Base-by-base conservation (phyloP, 1,140 invertebrate genomes). In the Uloborus diversus region DNA sequence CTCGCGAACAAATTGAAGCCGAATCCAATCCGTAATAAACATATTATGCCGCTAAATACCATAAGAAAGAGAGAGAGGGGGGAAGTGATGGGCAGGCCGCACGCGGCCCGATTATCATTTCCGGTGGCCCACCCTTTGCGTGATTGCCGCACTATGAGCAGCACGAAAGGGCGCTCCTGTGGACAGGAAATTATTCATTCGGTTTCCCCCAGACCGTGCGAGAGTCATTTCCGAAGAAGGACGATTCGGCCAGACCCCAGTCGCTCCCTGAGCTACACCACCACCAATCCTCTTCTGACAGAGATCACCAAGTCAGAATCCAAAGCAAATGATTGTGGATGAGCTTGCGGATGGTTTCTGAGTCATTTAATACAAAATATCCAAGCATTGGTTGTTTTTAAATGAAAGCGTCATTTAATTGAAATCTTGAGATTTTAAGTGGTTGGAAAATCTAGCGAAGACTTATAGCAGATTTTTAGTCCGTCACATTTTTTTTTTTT, bases 171-270 rank as follows among this genome's bases (percentile, higher is more conserved):
- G 61, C 28, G 73, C 47, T 56, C 32, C 68, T 59, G 53, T 71
- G 17, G 73, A 66, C 73, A 78, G 73, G 73, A 78, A 78, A 78
- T 78, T 78, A 66, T 78, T 78, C 73, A 78, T 78, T 78, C 73
- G 61, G 57, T 53, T 53, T 62, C 20, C 61, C 73, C 73, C 33
- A 20, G 66, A 56, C 25, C 28, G 30, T 57, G 23, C 27, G 30
- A 33, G 32, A 30, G 35, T 73, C 69, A 73, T 73, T 73, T 73
- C 69, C 69, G 69, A 73, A 73, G 30, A 61, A 61, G 37, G 69
- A 33, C 65, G 53, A 17, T 17, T 47, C 37, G 17, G 7, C 17
- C 37, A 17, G 37, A n/a, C n/a, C n/a, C n/a, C n/a, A n/a, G n/a
- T n/a, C n/a, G n/a, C n/a, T n/a, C n/a, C n/a, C n/a, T n/a, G n/a